A percentile compares a stretch with the other conserved stretches of the same genome.
phyloP scores from a whole-genome alignment of 2,113 vertebrate species.

The Camarhynchus parvulus region DNA sequence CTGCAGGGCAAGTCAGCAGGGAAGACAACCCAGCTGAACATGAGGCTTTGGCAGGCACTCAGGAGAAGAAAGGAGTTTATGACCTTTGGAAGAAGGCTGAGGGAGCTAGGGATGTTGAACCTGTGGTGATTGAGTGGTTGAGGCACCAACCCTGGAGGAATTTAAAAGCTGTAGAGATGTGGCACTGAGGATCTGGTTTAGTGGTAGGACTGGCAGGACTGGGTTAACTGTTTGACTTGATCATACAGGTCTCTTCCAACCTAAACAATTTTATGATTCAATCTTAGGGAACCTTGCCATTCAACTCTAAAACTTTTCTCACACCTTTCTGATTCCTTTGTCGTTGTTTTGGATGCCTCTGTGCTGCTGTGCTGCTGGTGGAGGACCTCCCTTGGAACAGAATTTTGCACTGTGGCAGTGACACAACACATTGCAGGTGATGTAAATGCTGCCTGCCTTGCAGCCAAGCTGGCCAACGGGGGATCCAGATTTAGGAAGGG shows the following conservation, averaged over 20 bases:
- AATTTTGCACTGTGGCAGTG: neutral
- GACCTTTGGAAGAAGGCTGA: neutral
- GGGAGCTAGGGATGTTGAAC: neutral
- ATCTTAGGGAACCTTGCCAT: neutral
- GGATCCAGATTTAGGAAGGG: neutral
- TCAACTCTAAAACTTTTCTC: neutral
- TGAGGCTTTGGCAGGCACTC: neutral
- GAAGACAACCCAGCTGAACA: neutral
- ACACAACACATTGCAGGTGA: accelerated
- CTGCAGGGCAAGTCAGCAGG: neutral
- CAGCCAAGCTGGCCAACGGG: neutral
- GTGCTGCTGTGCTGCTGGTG: neutral
- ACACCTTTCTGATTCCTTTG: neutral
- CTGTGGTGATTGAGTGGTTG: neutral
- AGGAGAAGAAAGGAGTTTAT: too few relatives aligned
- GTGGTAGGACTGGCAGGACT: neutral
- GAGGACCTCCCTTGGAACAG: neutral
- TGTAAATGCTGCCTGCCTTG: accelerated
- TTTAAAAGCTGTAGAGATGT: neutral
- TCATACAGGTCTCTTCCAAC: neutral
- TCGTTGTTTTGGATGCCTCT: neutral
- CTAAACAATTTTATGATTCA: neutral
- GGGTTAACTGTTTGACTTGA: too few relatives aligned
- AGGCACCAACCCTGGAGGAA: neutral
- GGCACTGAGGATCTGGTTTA: neutral